Conservation (phyloP, 2,113 vertebrate genomes). For the Coptodon bakossiorum region DNA sequence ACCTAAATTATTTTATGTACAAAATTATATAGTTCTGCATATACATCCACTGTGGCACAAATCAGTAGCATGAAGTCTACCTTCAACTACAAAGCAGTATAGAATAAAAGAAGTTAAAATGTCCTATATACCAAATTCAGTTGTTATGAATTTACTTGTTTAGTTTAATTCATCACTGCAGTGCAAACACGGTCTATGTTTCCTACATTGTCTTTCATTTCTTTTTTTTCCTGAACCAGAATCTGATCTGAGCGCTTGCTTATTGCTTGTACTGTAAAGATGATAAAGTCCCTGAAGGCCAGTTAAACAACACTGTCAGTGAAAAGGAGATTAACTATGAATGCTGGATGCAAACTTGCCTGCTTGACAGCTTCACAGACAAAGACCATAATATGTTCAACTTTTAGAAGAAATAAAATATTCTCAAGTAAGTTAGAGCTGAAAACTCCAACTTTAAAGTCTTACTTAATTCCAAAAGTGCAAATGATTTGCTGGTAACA, state of each 20-base stretch:
- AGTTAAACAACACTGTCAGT: not conserved
- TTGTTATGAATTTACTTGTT: not conserved
- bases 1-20: not conserved
- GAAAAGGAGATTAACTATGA: not conserved
- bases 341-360: fast-evolving
- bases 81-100: not conserved
- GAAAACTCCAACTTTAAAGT: not conserved
- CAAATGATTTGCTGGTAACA: not conserved
- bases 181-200: not conserved
- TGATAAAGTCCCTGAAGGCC: not conserved
- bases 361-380: not conserved
- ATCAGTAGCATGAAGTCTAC: not conserved
- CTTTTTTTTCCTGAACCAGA: fast-evolving
- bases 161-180: not conserved
- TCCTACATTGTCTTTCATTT: not conserved
- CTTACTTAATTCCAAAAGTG: not conserved
- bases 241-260: not conserved
- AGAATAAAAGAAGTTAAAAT: not conserved
- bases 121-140: not conserved
- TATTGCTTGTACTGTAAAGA: not conserved
- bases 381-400: not conserved
- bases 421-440: not conserved
- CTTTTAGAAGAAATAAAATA: not conserved
- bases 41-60: not conserved
- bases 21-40: fast-evolving